Evolutionary conservation across 2,888 invertebrate species (phyloP).

Genomic region (Scaptomyza reducta): DNA sequence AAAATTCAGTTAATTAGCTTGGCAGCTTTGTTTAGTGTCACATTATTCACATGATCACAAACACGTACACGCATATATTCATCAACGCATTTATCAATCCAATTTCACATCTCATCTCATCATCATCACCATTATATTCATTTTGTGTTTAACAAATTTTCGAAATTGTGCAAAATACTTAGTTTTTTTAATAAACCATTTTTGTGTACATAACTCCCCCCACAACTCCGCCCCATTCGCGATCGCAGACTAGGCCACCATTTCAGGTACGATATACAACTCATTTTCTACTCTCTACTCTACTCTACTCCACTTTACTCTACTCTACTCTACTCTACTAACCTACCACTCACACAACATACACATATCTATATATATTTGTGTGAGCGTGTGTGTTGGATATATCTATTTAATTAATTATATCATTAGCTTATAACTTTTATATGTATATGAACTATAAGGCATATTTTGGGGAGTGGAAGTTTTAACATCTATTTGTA

Average conservation of each 20-base stretch:
- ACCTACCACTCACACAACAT: conserved; percentile 37
- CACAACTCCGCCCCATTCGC: conserved; percentile 77
- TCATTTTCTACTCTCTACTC: conserved; percentile 68
- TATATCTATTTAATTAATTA: conserved; percentile 9
- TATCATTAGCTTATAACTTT: conserved; percentile 21
- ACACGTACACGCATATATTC: conserved; percentile 44
- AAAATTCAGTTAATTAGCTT: conserved; percentile 25
- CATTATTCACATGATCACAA: conserved; percentile 37
- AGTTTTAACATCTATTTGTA: background rate
- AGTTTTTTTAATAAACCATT: conserved; percentile 74
- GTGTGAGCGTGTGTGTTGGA: background rate
- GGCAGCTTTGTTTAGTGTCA: conserved; percentile 46
- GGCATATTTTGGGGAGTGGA: background rate
- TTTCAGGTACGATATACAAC: conserved; percentile 83
- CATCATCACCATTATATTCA: conserved; percentile 38
- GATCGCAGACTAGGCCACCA: conserved; percentile 84
- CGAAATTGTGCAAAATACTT: conserved; percentile 77
- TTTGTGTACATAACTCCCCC: conserved; percentile 81
- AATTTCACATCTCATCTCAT: conserved; percentile 19
- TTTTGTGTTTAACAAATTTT: conserved; percentile 58
- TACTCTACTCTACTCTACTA: conserved; percentile 46
- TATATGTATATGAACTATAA: background rate
- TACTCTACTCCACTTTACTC: conserved; percentile 53
- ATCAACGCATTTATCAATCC: conserved; percentile 44
- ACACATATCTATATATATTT: conserved; percentile 18